Evolutionary conservation across 2,113 vertebrate species (phyloP), one percentile per base, ranked within the genome.

Genomic region (Panurus biarmicus): DNA sequence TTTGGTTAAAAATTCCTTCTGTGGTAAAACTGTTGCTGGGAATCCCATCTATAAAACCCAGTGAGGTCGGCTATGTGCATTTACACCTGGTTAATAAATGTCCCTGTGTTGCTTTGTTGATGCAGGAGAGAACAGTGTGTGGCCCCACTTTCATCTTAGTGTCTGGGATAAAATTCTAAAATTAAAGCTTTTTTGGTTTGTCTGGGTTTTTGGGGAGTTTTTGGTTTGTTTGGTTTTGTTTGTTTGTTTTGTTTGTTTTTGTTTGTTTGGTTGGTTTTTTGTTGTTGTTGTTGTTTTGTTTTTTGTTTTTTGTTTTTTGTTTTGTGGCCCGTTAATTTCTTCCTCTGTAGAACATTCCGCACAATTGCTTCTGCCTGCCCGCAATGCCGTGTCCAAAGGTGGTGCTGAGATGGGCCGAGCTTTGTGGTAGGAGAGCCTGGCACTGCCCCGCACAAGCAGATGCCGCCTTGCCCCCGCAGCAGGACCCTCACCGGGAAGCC

Each of bases 31-130:
- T 45, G 48, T 50, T 85, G 33, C 28, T 47, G 53, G 20, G 33
- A 91, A 44, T 26, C 38, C 26, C 35, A 6, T 16, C 29, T 28
- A 21, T 38, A 40, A 57, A 83, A 60, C 16, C 11, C 42, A 13
- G 14, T 0, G 5, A 31, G n/a, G 26, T 0, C 47, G 31, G 7
- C 23, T 48, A 26, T 14, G 4, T 21, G 38, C 33, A 89, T 28
- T 74, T 24, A 28, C 12, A 21, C 5, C 25, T 12, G 9, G 57
- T 9, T 35, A 21, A 28, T 31, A 38, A 7, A 24, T 31, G 36
- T 10, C 2, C 22, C 26, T 58, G 28, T 13, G 21, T 51, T 33
- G 61, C 35, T 93, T 67, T 72, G 53, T 24, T 54, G 44, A 54
- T 40, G 48, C 22, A 31, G 38, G 19, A 28, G 18, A 29, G 31